Evolutionary conservation across 2,888 invertebrate species (phyloP), one percentile per base, ranked within the genome.

Genomic region (Trisateles emortualis): DNA sequence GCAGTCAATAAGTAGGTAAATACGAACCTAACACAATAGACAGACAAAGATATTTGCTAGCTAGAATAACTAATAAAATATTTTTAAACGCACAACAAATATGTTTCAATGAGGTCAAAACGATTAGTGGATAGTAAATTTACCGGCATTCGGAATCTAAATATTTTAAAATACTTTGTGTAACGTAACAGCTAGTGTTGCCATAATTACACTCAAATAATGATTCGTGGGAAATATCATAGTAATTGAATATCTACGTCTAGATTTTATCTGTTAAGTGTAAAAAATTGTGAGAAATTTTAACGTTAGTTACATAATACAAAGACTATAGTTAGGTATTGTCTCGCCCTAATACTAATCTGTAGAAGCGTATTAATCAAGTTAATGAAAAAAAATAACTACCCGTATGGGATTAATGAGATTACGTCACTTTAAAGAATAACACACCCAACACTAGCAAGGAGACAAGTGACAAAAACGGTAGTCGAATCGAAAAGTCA

Each of bases 211-310:
- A 48, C 44, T 36, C 35, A 32, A 52, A 49, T 35, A 60, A 46
- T 43, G 14, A 42, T 33, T 52, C 54, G 61, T 72, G 70, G 54
- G 73, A 72, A 64, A 59, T 63, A 48, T 61, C 16, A 5, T 33
- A 16, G 40, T 40, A 33, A 54, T 53, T 68, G 59, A 57, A 55
- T 44, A 8, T 3, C n/a, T 22, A 33, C 19, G 11, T 46, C 52
- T 57, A 64, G 69, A 68, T 71, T 59, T n/a, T 43, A 71, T 72
- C 73, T 66, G 56, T 64, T 59, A 56, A 60, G 66, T 69, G 66
- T 66, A 59, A 61, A 66, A 61, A 61, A 45, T 52, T 29, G 54
- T 63, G 58, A 52, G 42, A 52, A 66, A 47, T 52, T 17, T 43
- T 47, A 17, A 16, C 42, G 35, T 72, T 58, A 52, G 35, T 72